Percentiles rank a stretch among this genome's conserved stretches.
Evolutionary conservation across 1,140 invertebrate genomes (phyloP).

Genomic region (Acromyrmex charruanus): DNA sequence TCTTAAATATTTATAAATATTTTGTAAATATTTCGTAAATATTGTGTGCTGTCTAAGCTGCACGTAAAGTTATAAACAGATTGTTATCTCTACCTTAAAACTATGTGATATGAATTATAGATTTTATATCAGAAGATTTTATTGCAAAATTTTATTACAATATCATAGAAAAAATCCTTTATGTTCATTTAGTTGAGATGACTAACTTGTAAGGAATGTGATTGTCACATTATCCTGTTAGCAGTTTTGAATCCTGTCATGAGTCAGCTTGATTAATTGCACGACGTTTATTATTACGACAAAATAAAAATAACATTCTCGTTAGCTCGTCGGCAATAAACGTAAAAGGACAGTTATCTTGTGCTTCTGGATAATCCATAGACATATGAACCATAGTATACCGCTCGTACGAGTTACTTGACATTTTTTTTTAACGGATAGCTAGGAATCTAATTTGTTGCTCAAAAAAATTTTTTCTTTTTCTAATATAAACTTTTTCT

Average conservation of each 20-base stretch:
- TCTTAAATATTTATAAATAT: too few species aligned
- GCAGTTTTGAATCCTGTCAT: constrained; percentile 17
- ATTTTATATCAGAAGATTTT: neutral
- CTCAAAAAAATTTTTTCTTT: neutral
- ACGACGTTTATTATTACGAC: constrained; percentile 37
- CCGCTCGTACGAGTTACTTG: neutral
- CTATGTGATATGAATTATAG: neutral
- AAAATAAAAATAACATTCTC: constrained; percentile 41
- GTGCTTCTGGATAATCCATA: neutral
- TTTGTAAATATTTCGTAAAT: too few species aligned
- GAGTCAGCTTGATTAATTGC: constrained; percentile 39
- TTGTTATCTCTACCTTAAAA: neutral
- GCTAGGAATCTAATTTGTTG: neutral
- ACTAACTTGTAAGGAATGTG: neutral
- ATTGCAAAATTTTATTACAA: neutral
- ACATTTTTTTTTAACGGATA: neutral
- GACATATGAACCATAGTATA: neutral
- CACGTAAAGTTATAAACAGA: neutral
- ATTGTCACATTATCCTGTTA: constrained; percentile 26
- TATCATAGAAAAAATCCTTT: neutral
- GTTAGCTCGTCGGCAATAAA: constrained; percentile 34
- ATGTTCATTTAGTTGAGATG: neutral
- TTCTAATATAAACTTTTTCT: neutral
- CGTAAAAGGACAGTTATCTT: constrained; percentile 22
- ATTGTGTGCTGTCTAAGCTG: too few species aligned